Conservation (phyloP, 2,888 invertebrate species). For the Petrophora chlorosata region DNA sequence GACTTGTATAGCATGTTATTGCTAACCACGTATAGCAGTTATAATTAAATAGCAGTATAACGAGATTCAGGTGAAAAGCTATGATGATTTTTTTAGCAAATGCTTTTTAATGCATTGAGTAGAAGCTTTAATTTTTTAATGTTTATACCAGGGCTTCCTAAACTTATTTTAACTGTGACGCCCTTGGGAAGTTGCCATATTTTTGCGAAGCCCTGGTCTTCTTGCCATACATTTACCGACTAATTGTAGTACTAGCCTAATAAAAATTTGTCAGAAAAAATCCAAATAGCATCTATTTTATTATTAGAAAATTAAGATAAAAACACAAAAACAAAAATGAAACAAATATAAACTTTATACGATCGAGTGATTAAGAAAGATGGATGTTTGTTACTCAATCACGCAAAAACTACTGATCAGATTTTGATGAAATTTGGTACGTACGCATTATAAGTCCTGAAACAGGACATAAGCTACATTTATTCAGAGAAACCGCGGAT, state of each 20-base stretch:
- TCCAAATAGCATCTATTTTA: background rate
- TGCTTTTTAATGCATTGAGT: background rate
- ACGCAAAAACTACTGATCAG: too few species aligned
- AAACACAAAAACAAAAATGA: background rate
- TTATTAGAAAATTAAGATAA: slow-evolving; percentile 2
- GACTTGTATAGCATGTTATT: too few species aligned
- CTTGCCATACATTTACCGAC: slow-evolving; percentile 1
- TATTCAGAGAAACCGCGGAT: too few species aligned
- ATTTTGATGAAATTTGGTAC: too few species aligned
- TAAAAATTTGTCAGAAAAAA: slow-evolving; percentile 7
- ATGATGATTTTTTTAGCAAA: background rate
- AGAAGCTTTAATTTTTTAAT: too few species aligned
- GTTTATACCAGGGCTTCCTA: too few species aligned
- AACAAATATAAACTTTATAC: too few species aligned
- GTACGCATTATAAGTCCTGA: too few species aligned
- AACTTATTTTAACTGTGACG: background rate
- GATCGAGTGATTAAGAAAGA: too few species aligned
- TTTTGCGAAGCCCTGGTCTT: slow-evolving; percentile 1
- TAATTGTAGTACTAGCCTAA: slow-evolving; percentile 5
- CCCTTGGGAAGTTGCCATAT: background rate
- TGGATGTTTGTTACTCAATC: too few species aligned
- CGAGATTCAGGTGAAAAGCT: background rate
- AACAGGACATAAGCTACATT: too few species aligned
- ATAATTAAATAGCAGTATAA: background rate
- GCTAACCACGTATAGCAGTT: background rate